Base-by-base conservation (phyloP, 2,888 invertebrate genomes). In the Cosmia trapezina region DNA sequence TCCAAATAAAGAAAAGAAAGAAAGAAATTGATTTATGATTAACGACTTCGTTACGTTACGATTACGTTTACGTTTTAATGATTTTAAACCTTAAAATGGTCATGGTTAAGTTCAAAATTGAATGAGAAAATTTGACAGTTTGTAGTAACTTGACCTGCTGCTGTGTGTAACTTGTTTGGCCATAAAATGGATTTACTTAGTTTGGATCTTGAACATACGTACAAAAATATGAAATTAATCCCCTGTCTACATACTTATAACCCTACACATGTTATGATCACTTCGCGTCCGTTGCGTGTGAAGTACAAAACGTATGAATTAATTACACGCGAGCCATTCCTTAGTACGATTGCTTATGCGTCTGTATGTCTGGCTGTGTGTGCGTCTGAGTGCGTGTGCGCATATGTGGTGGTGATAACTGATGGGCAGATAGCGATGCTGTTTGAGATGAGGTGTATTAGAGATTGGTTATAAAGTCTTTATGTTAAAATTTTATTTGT, bases 241-340 rank as follows among this genome's bases (percentile, higher is more conserved):
- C 41, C 41, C 12, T 54, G 0, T 79, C 79, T 81, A 81, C 0
- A 4, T 0, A 0, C 45, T 77, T 3, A 0, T 56, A 88, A 14
- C 49, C 88, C 93, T 93, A 84, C 61, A 87, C 60, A 77, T 89
- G 87, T 92, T 92, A 89, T 92, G 92, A 92, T 91, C 89, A 87
- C 67, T 72, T 78, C 81, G 77, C 79, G 76, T 87, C 83, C 84
- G 87, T 93, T 86, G 94, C 95, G 95, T 94, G 95, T 92, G 93
- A 94, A 93, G 86, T 89, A 89, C 91, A 89, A 85, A 90, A 89
- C 90, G 91, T 92, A 93, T 93, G 94, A 95, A 95, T 95, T 95
- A 95, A 95, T 95, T 94, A 95, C 91, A 88, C 83, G 83, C 73
- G 60, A 74, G 77, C 76, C 62, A 66, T 75, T 70, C 65, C 75